Evolutionary conservation across 2,888 invertebrate genomes (phyloP), one percentile per base, ranked within the genome.

Genomic region (Trissolcus brochymenae): DNA sequence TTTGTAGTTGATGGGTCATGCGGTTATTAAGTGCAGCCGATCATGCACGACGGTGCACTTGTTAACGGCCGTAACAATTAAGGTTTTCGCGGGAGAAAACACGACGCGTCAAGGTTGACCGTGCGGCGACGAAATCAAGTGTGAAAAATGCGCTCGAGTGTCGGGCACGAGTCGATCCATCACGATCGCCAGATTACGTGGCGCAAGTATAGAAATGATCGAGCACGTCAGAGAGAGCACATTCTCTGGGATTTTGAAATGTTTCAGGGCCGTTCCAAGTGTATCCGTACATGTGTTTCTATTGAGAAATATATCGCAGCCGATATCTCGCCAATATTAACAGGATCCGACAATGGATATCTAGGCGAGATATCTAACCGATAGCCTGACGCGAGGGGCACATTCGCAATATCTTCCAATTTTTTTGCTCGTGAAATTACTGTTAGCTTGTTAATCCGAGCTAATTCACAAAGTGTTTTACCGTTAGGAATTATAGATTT

Each of bases 401-500:
- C 54, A 75, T 59, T 67, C 17, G 74, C 68, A 59, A 59, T 64
- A 54, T 29, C 68, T 25, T 56, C 1, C 43, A 29, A 41, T 41
- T 21, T 68, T 68, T 68, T 68, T 64, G 55, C 55, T 46, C 21
- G 9, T 35, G 41, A 50, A 40, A 65, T 65, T 57, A 75, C 68
- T 68, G 75, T 75, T 75, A 64, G 41, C 68, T 64, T 41, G 68
- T 64, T 68, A 64, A 68, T 75, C 41, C 17, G 56, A 65, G 67
- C 55, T 68, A 50, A 60, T 65, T 75, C 41, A 43, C 57, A 68
- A 53, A 55, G 21, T 53, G 35, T 11, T 17, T 17, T 21, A 70
- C 75, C 75, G 75, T 70, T 75, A 75, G 75, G 51, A 70, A 65
- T 64, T 70, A 65, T 56, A 65, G 55, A 65, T 59, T 70, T 74